Base-by-base conservation (phyloP, 1,140 invertebrate species). In the Eupeodes corollae region DNA sequence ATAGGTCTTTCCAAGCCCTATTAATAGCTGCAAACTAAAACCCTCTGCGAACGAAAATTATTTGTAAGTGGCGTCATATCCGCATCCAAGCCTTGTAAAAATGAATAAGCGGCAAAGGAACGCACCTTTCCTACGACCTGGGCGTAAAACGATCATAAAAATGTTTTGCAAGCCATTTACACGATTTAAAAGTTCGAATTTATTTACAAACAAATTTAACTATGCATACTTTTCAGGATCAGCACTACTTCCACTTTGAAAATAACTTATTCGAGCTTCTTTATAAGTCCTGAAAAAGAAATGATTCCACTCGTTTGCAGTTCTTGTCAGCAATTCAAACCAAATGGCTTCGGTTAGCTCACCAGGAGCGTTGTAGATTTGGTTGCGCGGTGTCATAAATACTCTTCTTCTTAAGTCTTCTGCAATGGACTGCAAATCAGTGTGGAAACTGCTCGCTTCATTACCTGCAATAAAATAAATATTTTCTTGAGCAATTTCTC, bases 321-420 rank as follows among this genome's bases (percentile, higher is more conserved):
- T 35, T 30, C 43, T 47, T 0, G 39, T 40, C 10, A 52, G 30
- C 47, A 42, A 37, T 14, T 52, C 51, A 41, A 52, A 52, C 51
- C 51, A 52, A 26, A 52, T 38, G 11, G 37, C 50, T 31, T 52
- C 50, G 13, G 44, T 49, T 15, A 49, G 30, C 37, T 52, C 51
- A 11, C 30, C 39, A 9, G 40, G 2, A 15, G 44, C 51, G 11
- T 31, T 13, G 33, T 47, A 47, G 47, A 52, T 52, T 38, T 49
- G 37, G 44, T 49, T 52, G 1, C 51, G 47, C 12, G 51, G 51
- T 18, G 51, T 49, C 39, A 47, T 52, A 41, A 46, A 49, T 3
- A 52, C 51, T 18, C 42, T 30, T 11, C 12, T 12, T 19, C 51
- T 47, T 33, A 52, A 47, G n/a, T 47, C 41, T 19, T 46, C 26